Evolutionary conservation across 2,797 vertebrate genomes (phyloP), one percentile per base, ranked within the genome.

Genomic region (Dromococcyx pavoninus): DNA sequence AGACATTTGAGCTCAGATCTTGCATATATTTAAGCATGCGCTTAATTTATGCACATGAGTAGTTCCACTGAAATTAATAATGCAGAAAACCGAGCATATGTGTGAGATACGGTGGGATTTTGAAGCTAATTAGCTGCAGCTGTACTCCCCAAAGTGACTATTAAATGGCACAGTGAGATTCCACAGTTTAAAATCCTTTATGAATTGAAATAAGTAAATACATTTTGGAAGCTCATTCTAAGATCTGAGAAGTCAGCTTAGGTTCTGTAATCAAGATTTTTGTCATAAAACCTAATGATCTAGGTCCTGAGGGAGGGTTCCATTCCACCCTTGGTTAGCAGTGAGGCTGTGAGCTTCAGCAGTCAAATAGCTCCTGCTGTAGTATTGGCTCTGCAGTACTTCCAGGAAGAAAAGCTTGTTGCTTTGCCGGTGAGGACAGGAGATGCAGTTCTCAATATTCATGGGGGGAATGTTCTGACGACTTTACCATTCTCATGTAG

Each of bases 21-120:
- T 94, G 93, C 95, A 96, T 96, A 94, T 94, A 88, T 88, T 94
- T 95, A 93, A 95, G 96, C 95, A 90, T 96, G 95, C 93, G 88
- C 95, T 94, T 96, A 95, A 94, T 94, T 97, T 95, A 94, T 96
- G 95, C 96, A 93, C 80, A 91, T 30, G 83, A 95, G 67, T 95
- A 96, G 93, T 95, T 96, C 95, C 97, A 88, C 94, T 96, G 88
- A 95, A 95, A 96, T 94, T 84, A 94, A 87, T 91, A 92, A 84
- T 96, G 91, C 95, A 94, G 92, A 94, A 94, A 97, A 95, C 57
- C 60, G 89, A 97, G 90, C 74, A 54, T 95, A 80, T 88, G 75
- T 92, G 77, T 84, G 76, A 64, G 92, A 86, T 73, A 57, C 5
- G 7, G 89, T 81, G 88, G 95, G 93, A 84, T 82, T 94, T 93